A percentile compares a stretch with the other conserved stretches of the same genome.
Evolutionary conservation across 2,888 invertebrate species (phyloP).

Genomic region (Cryptocheilus praepositus): DNA sequence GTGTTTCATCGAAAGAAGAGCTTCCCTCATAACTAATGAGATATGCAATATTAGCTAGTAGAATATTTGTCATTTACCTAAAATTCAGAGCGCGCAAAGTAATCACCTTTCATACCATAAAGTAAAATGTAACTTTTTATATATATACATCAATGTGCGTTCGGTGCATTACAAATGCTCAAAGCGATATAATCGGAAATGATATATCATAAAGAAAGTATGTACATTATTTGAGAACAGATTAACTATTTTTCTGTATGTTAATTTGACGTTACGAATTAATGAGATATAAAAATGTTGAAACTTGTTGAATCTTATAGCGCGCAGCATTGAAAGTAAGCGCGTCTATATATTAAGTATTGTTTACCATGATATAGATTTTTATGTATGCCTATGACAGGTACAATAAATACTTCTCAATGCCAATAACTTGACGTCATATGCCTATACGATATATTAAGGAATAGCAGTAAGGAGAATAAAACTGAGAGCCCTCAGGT

Average conservation of each 20-base stretch:
- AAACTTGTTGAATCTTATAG: constrained; percentile 8
- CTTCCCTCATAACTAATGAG: too few species aligned
- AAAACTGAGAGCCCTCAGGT: not conserved
- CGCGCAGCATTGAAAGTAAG: not conserved
- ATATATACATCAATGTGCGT: constrained; percentile 2
- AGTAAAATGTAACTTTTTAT: constrained; percentile 11
- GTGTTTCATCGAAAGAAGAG: too few species aligned
- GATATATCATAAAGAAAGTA: constrained; percentile 18
- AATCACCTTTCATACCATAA: constrained; percentile 1
- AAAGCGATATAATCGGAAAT: constrained; percentile 16
- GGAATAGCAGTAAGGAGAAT: not conserved
- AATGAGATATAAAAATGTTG: constrained; percentile 2
- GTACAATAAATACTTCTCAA: constrained; percentile 42
- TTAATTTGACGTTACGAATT: constrained; percentile 19
- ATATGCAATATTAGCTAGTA: too few species aligned
- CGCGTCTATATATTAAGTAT: constrained; percentile 24
- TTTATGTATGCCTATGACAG: constrained; percentile 28
- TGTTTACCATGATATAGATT: constrained; percentile 25
- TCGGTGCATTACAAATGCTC: constrained; percentile 23
- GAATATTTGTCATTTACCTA: too few species aligned
- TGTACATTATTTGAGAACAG: constrained; percentile 15
- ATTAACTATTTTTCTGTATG: constrained; percentile 28
- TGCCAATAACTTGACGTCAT: not conserved
- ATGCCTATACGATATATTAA: not conserved
- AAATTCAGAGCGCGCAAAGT: too few species aligned